These are phyloP conservation scores for Diglossa brunneiventris DNA, from an alignment of 2,113 vertebrate genomes.

Conservation along the genomic window DNA sequence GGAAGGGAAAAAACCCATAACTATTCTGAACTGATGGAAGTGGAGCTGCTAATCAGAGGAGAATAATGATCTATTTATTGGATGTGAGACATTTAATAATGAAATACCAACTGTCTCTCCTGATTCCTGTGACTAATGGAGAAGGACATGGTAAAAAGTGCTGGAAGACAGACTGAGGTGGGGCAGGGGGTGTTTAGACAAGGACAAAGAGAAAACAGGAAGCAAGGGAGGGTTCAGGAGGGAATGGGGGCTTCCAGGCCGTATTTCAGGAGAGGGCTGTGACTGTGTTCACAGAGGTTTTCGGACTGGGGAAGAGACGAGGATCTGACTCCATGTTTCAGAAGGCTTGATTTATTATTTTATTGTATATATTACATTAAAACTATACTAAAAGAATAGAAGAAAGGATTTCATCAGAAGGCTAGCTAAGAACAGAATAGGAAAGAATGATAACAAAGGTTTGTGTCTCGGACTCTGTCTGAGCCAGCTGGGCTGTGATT, in stretches of 20 bases:
- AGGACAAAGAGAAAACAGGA: not conserved
- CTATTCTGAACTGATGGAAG: not conserved
- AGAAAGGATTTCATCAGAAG: too few species aligned
- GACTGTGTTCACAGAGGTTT: too few species aligned
- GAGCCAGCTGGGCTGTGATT: too few species aligned
- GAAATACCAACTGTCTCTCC: conserved; percentile 24
- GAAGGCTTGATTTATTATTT: too few species aligned
- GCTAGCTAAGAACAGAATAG: too few species aligned
- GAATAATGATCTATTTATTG: conserved; percentile 46
- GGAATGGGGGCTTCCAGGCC: not conserved
- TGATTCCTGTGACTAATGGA: conserved; percentile 6
- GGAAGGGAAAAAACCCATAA: not conserved
- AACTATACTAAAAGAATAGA: too few species aligned
- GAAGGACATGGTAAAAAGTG: not conserved
- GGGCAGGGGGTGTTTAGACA: not conserved
- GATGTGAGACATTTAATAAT: conserved; percentile 11
- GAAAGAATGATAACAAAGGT: too few species aligned
- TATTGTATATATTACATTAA: too few species aligned
- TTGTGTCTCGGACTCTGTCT: too few species aligned
- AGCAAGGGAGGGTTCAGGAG: not conserved
- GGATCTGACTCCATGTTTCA: too few species aligned
- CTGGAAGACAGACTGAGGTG: not conserved
- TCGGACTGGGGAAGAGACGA: too few species aligned
- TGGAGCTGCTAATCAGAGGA: conserved; percentile 16
- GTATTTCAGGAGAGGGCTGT: not conserved